A percentile compares a stretch with the other conserved stretches of the same genome.
phyloP scores from a whole-genome alignment of 1,140 invertebrate genomes.

The Drosophila kikkawai region DNA sequence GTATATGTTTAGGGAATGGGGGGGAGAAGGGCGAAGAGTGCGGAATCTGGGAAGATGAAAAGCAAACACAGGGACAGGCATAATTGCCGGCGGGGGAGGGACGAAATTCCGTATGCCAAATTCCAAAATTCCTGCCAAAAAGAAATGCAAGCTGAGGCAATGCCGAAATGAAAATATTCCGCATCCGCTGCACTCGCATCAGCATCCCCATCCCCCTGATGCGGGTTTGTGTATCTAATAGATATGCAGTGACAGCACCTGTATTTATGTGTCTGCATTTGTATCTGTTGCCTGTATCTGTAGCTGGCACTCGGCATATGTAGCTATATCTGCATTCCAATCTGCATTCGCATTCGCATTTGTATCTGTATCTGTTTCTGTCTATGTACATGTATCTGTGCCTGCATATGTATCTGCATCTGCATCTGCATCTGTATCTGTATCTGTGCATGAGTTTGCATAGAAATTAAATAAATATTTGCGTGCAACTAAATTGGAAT shows the following conservation, averaged over 20 bases:
- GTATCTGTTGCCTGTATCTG: constrained; percentile 24
- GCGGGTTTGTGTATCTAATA: constrained; percentile 37
- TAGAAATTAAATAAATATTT: constrained; percentile 81
- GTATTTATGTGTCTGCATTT: constrained; percentile 49
- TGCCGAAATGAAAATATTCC: constrained; percentile 53
- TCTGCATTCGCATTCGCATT: neutral
- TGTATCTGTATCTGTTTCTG: constrained; percentile 38
- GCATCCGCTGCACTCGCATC: neutral
- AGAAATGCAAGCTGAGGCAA: constrained; percentile 16
- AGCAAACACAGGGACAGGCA: constrained; percentile 40
- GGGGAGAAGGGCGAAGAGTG: neutral
- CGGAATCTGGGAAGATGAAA: constrained; percentile 29
- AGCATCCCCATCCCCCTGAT: neutral
- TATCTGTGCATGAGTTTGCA: constrained; percentile 59
- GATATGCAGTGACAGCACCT: constrained; percentile 67
- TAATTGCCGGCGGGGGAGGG: constrained; percentile 30
- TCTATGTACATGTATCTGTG: constrained; percentile 20
- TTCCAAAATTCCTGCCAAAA: constrained; percentile 11
- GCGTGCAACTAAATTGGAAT: constrained; percentile 77
- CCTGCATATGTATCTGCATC: constrained; percentile 37
- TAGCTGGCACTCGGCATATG: constrained; percentile 35
- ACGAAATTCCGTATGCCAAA: constrained; percentile 2
- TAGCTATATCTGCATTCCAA: constrained; percentile 33
- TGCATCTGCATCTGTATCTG: constrained; percentile 37
- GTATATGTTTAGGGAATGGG: neutral